Conservation (phyloP, 2,888 invertebrate genomes). For the Liopterus haemorrhoidalis region DNA sequence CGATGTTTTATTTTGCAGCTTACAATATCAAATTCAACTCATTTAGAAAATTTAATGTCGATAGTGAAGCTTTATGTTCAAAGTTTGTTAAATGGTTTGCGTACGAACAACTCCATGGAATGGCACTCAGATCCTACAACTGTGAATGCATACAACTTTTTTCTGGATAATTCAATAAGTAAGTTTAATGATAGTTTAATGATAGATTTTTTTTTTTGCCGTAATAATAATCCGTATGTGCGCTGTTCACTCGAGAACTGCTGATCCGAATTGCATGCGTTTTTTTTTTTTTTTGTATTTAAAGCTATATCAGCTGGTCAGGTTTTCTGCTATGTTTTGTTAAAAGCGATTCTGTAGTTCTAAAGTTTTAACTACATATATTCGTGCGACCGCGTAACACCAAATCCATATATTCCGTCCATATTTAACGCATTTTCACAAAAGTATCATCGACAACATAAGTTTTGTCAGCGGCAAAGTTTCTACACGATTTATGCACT, state of each 20-base stretch:
- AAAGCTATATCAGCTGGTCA: too few species aligned
- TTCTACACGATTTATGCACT: too few species aligned
- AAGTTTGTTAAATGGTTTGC: slow-evolving; percentile 52
- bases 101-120: slow-evolving; percentile 52
- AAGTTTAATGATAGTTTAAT: slow-evolving; percentile 38
- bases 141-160: slow-evolving; percentile 77
- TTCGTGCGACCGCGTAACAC: too few species aligned
- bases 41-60: slow-evolving; percentile 65
- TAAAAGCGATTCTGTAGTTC: too few species aligned
- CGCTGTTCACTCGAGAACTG: too few species aligned
- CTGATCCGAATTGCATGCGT: neutral
- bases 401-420: too few species aligned
- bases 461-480: too few species aligned
- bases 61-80: slow-evolving; percentile 54
- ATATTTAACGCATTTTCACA: too few species aligned
- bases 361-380: too few species aligned
- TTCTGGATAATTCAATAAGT: slow-evolving; percentile 77
- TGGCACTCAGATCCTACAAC: slow-evolving; percentile 74
- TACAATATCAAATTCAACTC: slow-evolving; percentile 52
- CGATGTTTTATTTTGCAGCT: slow-evolving; percentile 46
- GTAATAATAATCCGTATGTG: neutral
- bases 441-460: too few species aligned
- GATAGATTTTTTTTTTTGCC: neutral
- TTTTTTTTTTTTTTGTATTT: neutral
- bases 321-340: too few species aligned